Percentiles rank a stretch among this genome's conserved stretches.
phyloP scores from a whole-genome alignment of 2,888 invertebrate species.

The Pasiphila rectangulata region DNA sequence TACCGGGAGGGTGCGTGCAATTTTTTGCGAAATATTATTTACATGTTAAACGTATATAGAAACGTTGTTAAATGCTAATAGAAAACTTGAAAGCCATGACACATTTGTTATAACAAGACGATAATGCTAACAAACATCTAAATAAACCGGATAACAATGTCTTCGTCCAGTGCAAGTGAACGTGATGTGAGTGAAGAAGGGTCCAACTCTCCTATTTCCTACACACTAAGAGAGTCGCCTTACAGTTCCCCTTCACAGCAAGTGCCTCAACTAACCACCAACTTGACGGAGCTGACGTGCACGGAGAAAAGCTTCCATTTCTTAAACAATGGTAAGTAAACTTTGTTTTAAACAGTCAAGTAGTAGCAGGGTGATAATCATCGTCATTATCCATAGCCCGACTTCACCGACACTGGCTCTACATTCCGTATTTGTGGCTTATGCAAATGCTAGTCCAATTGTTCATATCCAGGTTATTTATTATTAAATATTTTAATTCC shows the following conservation, averaged over 20 bases:
- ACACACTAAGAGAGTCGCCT: slow-evolving; percentile 47
- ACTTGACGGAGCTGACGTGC: slow-evolving; percentile 56
- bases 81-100: background rate
- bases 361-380: too few relatives aligned
- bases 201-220: slow-evolving; percentile 55
- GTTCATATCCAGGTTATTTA: too few relatives aligned
- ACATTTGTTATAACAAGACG: background rate
- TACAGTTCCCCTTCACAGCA: slow-evolving; percentile 65
- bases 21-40: slow-evolving; percentile 6
- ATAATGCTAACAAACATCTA: background rate
- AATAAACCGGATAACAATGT: slow-evolving; percentile 24
- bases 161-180: slow-evolving; percentile 49
- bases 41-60: background rate
- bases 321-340: slow-evolving; percentile 36
- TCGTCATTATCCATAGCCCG: too few relatives aligned
- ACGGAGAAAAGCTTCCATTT: slow-evolving; percentile 38
- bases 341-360: too few relatives aligned
- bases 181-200: slow-evolving; percentile 61
- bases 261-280: slow-evolving; percentile 58
- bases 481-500: too few relatives aligned
- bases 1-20: background rate
- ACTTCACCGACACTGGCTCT: too few relatives aligned
- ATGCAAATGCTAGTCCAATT: too few relatives aligned
- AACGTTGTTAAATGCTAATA: background rate
- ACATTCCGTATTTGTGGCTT: too few relatives aligned